Evolutionary conservation across 2,113 vertebrate genomes (phyloP).

Genomic region (Larimichthys polyactis): DNA sequence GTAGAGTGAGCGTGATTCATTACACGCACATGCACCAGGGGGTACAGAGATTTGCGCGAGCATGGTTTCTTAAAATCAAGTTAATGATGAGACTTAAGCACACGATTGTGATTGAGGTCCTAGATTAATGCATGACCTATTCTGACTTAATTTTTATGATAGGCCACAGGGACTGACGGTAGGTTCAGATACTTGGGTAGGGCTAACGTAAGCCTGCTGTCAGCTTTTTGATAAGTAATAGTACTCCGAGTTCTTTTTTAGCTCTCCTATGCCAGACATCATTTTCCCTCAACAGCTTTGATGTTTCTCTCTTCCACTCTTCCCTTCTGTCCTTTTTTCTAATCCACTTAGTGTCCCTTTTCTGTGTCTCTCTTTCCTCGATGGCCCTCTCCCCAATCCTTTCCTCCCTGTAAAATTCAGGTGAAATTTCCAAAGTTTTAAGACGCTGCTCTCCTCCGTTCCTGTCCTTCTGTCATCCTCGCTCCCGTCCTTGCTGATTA

Average conservation of each 20-base stretch:
- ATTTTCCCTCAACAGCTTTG: constrained; percentile 68
- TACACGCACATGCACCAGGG: constrained; percentile 11
- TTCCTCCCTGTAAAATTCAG: constrained; percentile 43
- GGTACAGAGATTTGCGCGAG: neutral
- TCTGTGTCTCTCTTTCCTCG: constrained; percentile 55
- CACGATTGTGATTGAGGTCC: constrained; percentile 21
- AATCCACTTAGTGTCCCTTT: constrained; percentile 73
- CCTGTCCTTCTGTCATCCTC: constrained; percentile 6
- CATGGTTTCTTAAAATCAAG: constrained; percentile 33
- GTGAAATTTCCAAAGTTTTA: constrained; percentile 53
- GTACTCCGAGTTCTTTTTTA: constrained; percentile 52
- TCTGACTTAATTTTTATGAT: constrained; percentile 33
- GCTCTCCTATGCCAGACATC: constrained; percentile 47
- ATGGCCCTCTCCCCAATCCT: constrained; percentile 42
- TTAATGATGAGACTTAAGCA: constrained; percentile 48
- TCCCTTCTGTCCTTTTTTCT: constrained; percentile 69
- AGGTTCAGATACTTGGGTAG: constrained; percentile 53
- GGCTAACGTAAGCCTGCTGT: constrained; percentile 64
- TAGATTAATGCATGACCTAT: neutral
- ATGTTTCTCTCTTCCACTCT: constrained; percentile 68
- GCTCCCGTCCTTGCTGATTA: constrained; percentile 51
- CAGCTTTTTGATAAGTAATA: constrained; percentile 70
- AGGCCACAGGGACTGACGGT: constrained; percentile 45
- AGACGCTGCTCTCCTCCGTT: constrained; percentile 24
- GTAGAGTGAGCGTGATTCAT: constrained; percentile 40